Base-by-base conservation (phyloP, 2,888 invertebrate genomes). In the Zeuzera pyrina region DNA sequence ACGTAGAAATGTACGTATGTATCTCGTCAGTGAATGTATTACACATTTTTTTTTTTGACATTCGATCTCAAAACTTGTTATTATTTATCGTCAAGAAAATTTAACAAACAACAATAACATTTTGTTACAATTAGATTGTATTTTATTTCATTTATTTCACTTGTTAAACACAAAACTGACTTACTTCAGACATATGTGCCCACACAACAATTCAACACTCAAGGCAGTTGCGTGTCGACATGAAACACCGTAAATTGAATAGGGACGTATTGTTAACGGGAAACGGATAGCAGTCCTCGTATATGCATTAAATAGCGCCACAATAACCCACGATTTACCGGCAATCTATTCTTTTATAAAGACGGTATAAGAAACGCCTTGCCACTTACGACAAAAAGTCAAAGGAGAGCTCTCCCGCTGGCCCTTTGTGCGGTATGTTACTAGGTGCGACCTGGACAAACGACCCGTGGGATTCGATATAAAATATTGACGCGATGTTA, bases 291-390 rank as follows among this genome's bases (percentile, higher is more conserved):
- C 46, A 48, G 61, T 66, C 71, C 66, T 68, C 65, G 59, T 69
- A 76, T 69, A 60, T 51, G 67, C 57, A 73, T 76, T 71, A 74
- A 76, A 78, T 66, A 69, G 63, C 57, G 49, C 63, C 66, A 81
- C 78, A 83, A 79, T 78, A 69, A 65, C 62, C 66, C 44, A 63
- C 72, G 65, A 81, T 81, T 81, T 78, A 78, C 78, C 77, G 79
- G 71, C 81, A 76, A 83, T 81, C 78, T 79, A 68, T 73, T 74
- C 68, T 71, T 72, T 78, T 79, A 71, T 77, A 61, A 56, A 57
- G 50, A 43, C 50, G 61, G 60, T 58, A 66, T 67, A 68, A 68
- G 72, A 60, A 71, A 77, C 77, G 76, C 76, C 81, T 78, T 57
- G 57, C 71, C 71, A 72, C 79, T 77, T 68, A 68, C 64, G 62